phyloP scores from a whole-genome alignment of 2,797 vertebrate genomes.

The Carduelis carduelis region DNA sequence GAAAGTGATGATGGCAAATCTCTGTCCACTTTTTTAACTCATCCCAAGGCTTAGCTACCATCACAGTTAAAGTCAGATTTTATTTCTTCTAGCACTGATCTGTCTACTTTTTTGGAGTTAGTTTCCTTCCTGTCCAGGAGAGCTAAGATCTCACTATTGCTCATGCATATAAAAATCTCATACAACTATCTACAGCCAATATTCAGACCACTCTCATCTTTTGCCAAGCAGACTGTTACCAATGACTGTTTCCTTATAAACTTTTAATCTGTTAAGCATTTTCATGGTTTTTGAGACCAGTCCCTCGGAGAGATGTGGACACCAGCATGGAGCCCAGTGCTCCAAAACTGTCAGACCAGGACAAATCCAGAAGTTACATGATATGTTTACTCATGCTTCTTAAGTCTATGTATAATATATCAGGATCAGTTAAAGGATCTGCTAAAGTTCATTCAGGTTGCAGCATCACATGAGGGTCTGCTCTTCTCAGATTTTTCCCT shows the following conservation, averaged over 20 bases:
- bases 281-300: not conserved
- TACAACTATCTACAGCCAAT: not conserved
- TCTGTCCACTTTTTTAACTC: not conserved
- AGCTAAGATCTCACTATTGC: not conserved
- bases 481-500: not conserved
- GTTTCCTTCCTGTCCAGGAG: not conserved
- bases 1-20: not conserved
- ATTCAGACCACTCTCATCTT: not conserved
- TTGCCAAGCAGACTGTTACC: not conserved
- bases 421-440: not conserved
- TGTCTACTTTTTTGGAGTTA: not conserved
- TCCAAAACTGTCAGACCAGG: not conserved
- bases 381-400: not conserved
- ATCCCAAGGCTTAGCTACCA: not conserved
- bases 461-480: not conserved
- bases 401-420: not conserved
- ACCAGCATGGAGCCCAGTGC: not conserved
- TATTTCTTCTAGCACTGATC: not conserved
- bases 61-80: not conserved
- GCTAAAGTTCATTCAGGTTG: not conserved
- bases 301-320: not conserved
- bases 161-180: not conserved
- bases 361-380: not conserved
- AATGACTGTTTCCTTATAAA: not conserved
- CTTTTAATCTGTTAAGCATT: not conserved